Evolutionary conservation across 2,888 invertebrate species (phyloP).

Genomic region (Cheilosia soror): DNA sequence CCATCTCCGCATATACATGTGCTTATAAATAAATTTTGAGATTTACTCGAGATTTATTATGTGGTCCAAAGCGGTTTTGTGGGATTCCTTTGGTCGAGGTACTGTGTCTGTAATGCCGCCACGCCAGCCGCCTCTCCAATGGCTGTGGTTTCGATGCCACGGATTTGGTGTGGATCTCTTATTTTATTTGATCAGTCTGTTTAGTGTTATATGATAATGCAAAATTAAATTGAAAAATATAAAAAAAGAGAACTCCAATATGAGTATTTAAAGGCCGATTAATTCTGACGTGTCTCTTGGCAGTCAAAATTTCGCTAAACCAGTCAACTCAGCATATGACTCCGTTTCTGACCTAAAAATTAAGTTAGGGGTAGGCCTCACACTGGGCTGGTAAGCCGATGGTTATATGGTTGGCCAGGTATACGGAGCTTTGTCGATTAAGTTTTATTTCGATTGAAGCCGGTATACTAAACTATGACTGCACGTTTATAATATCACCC

Average conservation of each 20-base stretch:
- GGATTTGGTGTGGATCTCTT: slow-evolving; percentile 58
- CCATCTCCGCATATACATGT: slow-evolving; percentile 64
- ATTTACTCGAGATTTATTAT: slow-evolving; percentile 75
- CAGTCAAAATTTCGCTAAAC: background rate
- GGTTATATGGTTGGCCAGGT: too few species aligned
- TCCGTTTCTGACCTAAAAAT: too few species aligned
- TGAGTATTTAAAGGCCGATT: background rate
- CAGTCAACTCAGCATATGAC: background rate
- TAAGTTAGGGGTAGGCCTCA: too few species aligned
- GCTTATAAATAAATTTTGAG: slow-evolving; percentile 75
- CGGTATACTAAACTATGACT: too few species aligned
- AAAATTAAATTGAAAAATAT: slow-evolving; percentile 4
- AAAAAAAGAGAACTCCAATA: background rate
- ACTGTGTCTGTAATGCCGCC: slow-evolving; percentile 54
- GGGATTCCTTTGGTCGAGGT: slow-evolving; percentile 62
- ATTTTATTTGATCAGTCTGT: slow-evolving; percentile 44
- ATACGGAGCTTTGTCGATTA: too few species aligned
- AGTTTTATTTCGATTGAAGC: too few species aligned
- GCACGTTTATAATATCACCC: too few species aligned
- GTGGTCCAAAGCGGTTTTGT: slow-evolving; percentile 71
- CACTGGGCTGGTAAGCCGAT: too few species aligned
- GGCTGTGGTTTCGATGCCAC: slow-evolving; percentile 40
- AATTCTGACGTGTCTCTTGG: background rate
- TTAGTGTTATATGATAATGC: slow-evolving; percentile 52
- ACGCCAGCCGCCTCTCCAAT: slow-evolving; percentile 12